These are phyloP conservation scores for Emydocephalus ijimae DNA, from an alignment of 2,113 vertebrate species.

Conservation along the genomic window DNA sequence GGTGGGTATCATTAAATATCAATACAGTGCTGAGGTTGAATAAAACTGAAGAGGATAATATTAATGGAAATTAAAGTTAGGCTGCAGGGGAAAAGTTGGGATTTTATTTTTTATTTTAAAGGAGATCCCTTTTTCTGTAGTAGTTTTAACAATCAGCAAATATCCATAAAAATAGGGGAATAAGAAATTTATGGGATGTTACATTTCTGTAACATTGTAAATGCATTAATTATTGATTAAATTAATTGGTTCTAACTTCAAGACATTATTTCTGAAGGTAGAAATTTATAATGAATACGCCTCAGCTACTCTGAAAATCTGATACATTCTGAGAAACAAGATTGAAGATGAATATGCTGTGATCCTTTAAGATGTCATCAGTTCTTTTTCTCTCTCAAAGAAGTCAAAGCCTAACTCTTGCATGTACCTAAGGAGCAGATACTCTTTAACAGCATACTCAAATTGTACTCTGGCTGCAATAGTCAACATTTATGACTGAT, in stretches of 20 bases:
- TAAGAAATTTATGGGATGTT: neutral
- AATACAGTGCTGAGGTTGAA: neutral
- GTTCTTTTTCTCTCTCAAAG: neutral
- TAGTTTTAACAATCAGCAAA: constrained; percentile 14
- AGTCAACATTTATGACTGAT: neutral
- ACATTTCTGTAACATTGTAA: constrained; percentile 2
- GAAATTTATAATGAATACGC: neutral
- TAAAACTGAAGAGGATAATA: neutral
- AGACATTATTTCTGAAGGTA: neutral
- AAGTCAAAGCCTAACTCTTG: neutral
- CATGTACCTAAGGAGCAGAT: neutral
- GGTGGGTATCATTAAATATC: neutral
- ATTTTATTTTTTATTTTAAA: neutral
- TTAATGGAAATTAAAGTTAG: neutral
- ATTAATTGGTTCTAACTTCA: neutral
- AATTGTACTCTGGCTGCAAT: rapidly evolving
- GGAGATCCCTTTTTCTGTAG: neutral
- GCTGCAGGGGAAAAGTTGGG: neutral
- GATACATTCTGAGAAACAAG: neutral
- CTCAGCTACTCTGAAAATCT: neutral
- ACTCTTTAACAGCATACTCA: neutral
- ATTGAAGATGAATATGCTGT: neutral
- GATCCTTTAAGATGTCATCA: neutral
- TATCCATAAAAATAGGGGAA: constrained; percentile 9
- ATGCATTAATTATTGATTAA: neutral